A percentile compares a stretch with the other conserved stretches of the same genome.
These are phyloP conservation scores for Sula dactylatra DNA, from an alignment of 2,113 vertebrate genomes.

Conservation along the genomic window DNA sequence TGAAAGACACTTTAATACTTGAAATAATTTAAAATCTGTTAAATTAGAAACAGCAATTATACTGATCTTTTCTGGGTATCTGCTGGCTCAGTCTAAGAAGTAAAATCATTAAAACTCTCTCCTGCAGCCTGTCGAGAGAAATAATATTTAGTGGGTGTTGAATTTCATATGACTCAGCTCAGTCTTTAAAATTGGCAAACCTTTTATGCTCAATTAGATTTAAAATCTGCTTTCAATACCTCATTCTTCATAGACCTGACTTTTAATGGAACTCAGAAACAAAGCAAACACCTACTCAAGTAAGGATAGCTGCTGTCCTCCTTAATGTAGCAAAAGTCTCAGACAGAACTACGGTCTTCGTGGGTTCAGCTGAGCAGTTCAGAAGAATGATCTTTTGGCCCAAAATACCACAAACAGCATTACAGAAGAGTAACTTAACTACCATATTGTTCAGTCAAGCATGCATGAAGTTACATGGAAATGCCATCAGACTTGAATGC, in stretches of 20 bases:
- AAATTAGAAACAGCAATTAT: not conserved
- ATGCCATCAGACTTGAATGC: constrained; percentile 37
- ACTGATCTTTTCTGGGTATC: constrained; percentile 5
- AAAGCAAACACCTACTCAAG: not conserved
- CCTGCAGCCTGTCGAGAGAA: constrained; percentile 40
- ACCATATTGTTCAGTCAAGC: not conserved
- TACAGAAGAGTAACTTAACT: not conserved
- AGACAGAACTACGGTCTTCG: not conserved
- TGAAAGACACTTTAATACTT: not conserved
- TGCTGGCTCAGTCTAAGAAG: not conserved
- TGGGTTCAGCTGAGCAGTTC: not conserved
- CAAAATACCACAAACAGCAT: not conserved
- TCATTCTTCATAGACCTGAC: constrained; percentile 14
- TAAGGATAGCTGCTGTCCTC: not conserved
- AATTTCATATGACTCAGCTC: constrained; percentile 38
- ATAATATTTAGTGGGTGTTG: constrained; percentile 35
- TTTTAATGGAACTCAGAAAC: not conserved
- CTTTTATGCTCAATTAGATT: constrained; percentile 17
- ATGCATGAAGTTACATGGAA: constrained; percentile 1
- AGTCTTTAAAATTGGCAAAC: constrained; percentile 13
- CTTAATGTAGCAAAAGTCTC: not conserved
- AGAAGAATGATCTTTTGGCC: not conserved
- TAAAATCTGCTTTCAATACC: constrained; percentile 29
- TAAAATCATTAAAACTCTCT: constrained; percentile 41
- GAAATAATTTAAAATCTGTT: constrained; percentile 13